Evolutionary conservation across 2,888 invertebrate genomes (phyloP).

Genomic region (Eristalinus aeneus): DNA sequence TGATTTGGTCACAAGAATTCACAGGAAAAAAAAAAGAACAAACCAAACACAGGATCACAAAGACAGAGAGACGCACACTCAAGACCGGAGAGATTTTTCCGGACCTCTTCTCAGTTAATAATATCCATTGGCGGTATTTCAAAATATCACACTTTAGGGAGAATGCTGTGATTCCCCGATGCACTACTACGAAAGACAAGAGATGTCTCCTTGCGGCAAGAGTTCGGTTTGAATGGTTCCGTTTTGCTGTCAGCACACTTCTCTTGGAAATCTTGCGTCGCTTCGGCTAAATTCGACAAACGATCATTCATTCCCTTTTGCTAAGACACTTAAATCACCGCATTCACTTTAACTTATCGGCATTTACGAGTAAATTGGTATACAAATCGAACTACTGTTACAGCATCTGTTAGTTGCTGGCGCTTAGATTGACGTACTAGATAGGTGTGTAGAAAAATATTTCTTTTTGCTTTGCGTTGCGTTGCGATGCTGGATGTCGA

Average conservation of each 20-base stretch:
- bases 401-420: conserved; percentile 23
- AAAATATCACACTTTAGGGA: conserved; percentile 63
- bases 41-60: neutral
- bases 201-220: neutral
- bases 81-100: neutral
- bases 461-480: conserved; percentile 3
- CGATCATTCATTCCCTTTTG: conserved; percentile 41
- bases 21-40: neutral
- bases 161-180: neutral
- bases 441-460: conserved; percentile 39
- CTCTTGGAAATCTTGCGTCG: neutral
- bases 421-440: conserved; percentile 18
- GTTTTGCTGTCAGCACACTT: neutral
- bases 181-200: neutral
- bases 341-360: conserved; percentile 64
- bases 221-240: neutral
- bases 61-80: neutral
- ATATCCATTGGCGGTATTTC: conserved; percentile 67
- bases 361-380: conserved; percentile 10
- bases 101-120: conserved; percentile 39
- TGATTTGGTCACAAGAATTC: neutral
- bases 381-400: conserved; percentile 28
- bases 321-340: conserved; percentile 69
- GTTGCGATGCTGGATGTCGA: neutral
- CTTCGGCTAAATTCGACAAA: conserved; percentile 41